A percentile compares a stretch with the other conserved stretches of the same genome.
phyloP scores from a whole-genome alignment of 2,797 vertebrate species.

The Chiloscyllium punctatum region DNA sequence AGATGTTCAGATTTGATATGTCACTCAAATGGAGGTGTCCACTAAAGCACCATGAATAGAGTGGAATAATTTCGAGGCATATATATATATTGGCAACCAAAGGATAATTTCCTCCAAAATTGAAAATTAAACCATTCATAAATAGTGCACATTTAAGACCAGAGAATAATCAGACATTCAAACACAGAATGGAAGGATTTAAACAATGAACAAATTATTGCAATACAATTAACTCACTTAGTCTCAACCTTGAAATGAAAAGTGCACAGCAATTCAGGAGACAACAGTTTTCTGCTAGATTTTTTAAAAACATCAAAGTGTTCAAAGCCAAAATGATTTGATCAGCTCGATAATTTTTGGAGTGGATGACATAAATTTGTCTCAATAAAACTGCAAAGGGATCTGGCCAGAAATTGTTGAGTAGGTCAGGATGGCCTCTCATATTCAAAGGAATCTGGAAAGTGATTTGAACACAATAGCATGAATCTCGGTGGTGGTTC shows the following conservation, averaged over 20 bases:
- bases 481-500: not conserved
- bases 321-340: not conserved
- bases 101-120: not conserved
- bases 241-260: not conserved
- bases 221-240: not conserved
- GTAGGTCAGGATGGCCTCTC: not conserved
- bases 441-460: not conserved
- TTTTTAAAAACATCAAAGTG: not conserved
- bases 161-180: not conserved
- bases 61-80: not conserved
- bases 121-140: not conserved
- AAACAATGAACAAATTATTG: not conserved
- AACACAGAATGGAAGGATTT: not conserved
- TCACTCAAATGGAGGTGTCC: not conserved
- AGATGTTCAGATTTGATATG: not conserved
- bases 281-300: not conserved
- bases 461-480: not conserved
- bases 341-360: not conserved
- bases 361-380: not conserved
- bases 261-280: not conserved
- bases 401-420: conserved; percentile 7
- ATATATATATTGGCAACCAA: not conserved
- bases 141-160: not conserved
- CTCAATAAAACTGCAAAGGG: not conserved
- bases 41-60: not conserved